A percentile compares a stretch with the other conserved stretches of the same genome.
Conservation (phyloP, 2,797 vertebrate genomes). For the Benthosema pterotum region DNA sequence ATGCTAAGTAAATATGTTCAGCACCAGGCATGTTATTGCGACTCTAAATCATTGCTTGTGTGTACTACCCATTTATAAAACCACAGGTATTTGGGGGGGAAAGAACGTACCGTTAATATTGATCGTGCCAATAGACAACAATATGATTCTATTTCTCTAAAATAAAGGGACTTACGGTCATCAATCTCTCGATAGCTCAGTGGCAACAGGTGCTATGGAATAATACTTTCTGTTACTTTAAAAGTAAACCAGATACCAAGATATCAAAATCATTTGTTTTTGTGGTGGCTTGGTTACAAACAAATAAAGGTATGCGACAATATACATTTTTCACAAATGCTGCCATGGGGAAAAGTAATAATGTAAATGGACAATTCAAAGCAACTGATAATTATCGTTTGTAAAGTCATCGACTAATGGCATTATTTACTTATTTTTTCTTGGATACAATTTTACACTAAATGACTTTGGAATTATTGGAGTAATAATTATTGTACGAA, state of each 20-base stretch:
- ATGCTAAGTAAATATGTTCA: slow-evolving; percentile 42
- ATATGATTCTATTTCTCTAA: slow-evolving; percentile 29
- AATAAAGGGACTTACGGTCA: not conserved
- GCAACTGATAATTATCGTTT: not conserved
- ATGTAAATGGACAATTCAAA: not conserved
- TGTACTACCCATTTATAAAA: slow-evolving; percentile 39
- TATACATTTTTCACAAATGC: not conserved
- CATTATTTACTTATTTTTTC: not conserved
- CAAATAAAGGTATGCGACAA: not conserved
- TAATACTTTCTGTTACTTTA: not conserved
- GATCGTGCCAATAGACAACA: slow-evolving; percentile 46
- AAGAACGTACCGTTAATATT: slow-evolving; percentile 28
- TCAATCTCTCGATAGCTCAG: slow-evolving; percentile 24
- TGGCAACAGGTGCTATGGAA: slow-evolving; percentile 55
- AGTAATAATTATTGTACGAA: not conserved
- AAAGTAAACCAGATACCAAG: not conserved
- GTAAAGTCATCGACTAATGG: not conserved
- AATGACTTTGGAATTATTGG: no score
- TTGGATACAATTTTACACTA: not conserved
- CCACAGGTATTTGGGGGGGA: slow-evolving; percentile 43
- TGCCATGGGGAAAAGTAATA: not conserved
- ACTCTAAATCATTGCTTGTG: slow-evolving; percentile 26
- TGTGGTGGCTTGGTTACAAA: not conserved
- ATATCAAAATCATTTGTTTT: no score
- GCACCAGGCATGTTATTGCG: slow-evolving; percentile 10